Evolutionary conservation across 2,888 invertebrate species (phyloP).

Genomic region (Xiphydria camelus): DNA sequence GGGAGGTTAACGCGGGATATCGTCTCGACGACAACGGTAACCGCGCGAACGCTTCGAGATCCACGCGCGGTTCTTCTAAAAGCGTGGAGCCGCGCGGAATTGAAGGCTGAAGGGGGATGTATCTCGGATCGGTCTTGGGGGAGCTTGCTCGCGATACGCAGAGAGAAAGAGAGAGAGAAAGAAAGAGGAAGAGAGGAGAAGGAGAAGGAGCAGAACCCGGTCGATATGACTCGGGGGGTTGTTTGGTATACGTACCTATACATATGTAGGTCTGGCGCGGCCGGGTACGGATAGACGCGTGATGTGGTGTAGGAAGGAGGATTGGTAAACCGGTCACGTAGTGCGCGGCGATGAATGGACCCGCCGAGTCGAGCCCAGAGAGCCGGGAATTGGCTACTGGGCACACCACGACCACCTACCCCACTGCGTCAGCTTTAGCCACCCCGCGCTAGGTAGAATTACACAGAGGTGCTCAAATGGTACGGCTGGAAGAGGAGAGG

Average conservation of each 20-base stretch:
- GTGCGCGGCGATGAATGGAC: slow-evolving; percentile 57
- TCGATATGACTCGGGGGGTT: slow-evolving; percentile 51
- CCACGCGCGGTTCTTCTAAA: no score
- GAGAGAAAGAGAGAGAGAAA: not conserved
- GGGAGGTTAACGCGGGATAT: no score
- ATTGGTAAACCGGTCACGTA: slow-evolving; percentile 58
- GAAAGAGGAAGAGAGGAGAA: not conserved
- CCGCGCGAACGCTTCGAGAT: no score
- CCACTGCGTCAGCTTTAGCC: slow-evolving; percentile 51
- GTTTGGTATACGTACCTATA: slow-evolving; percentile 40
- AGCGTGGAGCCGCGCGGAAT: no score
- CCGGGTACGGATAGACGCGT: slow-evolving; percentile 26
- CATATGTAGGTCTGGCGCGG: not conserved
- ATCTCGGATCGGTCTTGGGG: no score
- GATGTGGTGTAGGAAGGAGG: slow-evolving; percentile 37
- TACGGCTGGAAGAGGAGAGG: no score
- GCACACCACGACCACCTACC: slow-evolving; percentile 54
- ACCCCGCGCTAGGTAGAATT: slow-evolving; percentile 39
- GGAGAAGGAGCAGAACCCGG: slow-evolving; percentile 24
- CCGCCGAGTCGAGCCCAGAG: slow-evolving; percentile 55
- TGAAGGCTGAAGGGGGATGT: no score
- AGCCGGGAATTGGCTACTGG: slow-evolving; percentile 57
- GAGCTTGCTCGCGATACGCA: slow-evolving; percentile 9
- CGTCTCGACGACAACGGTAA: no score
- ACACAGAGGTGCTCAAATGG: slow-evolving; percentile 27